phyloP scores from a whole-genome alignment of 2,888 invertebrate genomes.

The Apantesis nais region DNA sequence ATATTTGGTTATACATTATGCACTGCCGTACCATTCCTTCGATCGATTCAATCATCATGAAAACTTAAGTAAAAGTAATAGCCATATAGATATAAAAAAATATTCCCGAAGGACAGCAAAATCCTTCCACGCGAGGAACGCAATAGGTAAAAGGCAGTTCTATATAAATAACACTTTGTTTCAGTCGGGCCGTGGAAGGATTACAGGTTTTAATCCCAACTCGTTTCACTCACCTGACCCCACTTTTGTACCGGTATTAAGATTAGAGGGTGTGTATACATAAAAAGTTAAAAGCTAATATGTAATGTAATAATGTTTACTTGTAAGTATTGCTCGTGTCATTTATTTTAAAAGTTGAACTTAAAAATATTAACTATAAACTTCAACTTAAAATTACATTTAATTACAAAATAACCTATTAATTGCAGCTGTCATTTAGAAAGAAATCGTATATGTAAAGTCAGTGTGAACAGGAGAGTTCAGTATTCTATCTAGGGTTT shows the following conservation, averaged over 20 bases:
- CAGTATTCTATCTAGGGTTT: constrained; percentile 3
- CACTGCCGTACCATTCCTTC: background rate
- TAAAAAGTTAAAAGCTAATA: background rate
- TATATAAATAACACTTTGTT: constrained; percentile 3
- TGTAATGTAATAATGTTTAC: background rate
- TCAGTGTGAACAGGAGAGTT: constrained; percentile 10
- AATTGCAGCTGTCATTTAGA: background rate
- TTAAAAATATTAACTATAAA: too few species aligned
- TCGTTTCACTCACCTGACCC: constrained; percentile 2
- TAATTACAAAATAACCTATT: background rate
- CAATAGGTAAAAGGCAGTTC: constrained; percentile 7
- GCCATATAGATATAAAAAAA: too few species aligned
- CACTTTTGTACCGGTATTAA: background rate
- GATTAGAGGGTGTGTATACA: background rate
- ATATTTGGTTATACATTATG: background rate
- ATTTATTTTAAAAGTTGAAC: background rate
- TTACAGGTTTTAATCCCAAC: constrained; percentile 3
- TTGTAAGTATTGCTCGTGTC: background rate
- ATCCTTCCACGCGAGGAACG: background rate
- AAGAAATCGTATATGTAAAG: background rate
- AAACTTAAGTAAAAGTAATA: background rate
- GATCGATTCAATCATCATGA: too few species aligned
- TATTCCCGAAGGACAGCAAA: background rate
- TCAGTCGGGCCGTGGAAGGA: background rate
- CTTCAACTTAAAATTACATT: too few species aligned